phyloP scores from a whole-genome alignment of 2,888 invertebrate species.

The Harpalus rubripes region DNA sequence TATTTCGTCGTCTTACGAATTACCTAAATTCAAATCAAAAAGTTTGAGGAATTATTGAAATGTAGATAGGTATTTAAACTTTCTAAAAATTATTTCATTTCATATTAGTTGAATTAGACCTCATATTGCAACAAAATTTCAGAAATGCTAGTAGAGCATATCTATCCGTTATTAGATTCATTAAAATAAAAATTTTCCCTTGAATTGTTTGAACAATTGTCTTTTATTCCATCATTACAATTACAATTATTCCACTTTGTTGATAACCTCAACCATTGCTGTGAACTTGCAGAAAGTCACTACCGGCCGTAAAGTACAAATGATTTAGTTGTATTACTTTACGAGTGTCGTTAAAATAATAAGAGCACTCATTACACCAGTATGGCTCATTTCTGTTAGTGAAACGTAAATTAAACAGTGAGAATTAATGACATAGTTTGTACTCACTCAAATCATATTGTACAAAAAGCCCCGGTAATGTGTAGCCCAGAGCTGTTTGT shows the following conservation, averaged over 20 bases:
- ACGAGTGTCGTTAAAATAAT: conserved; percentile 60
- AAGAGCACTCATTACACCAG: conserved; percentile 53
- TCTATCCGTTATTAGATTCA: conserved; percentile 26
- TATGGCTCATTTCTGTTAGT: conserved; percentile 58
- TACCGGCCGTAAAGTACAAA: conserved; percentile 28
- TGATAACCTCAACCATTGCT: conserved; percentile 18
- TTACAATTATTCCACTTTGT: conserved; percentile 28
- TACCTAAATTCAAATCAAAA: too few relatives aligned
- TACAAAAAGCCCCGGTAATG: conserved; percentile 42
- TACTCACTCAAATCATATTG: conserved; percentile 52
- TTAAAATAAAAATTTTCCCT: conserved; percentile 1
- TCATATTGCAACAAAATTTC: not conserved
- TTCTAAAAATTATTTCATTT: not conserved
- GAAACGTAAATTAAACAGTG: conserved; percentile 57
- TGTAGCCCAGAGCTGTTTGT: conserved; percentile 44
- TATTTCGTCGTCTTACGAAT: too few relatives aligned
- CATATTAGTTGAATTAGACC: not conserved
- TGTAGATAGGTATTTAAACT: not conserved
- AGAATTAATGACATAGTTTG: conserved; percentile 54
- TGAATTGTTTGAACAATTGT: conserved; percentile 18
- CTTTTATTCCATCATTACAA: not conserved
- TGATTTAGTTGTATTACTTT: conserved; percentile 51
- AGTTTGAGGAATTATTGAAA: not conserved
- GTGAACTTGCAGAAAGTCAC: conserved; percentile 38
- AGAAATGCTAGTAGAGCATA: not conserved